A percentile compares a stretch with the other conserved stretches of the same genome.
These are phyloP conservation scores for Acrocyrtus sp. DNA, from an alignment of 2,888 invertebrate species.

Conservation along the genomic window DNA sequence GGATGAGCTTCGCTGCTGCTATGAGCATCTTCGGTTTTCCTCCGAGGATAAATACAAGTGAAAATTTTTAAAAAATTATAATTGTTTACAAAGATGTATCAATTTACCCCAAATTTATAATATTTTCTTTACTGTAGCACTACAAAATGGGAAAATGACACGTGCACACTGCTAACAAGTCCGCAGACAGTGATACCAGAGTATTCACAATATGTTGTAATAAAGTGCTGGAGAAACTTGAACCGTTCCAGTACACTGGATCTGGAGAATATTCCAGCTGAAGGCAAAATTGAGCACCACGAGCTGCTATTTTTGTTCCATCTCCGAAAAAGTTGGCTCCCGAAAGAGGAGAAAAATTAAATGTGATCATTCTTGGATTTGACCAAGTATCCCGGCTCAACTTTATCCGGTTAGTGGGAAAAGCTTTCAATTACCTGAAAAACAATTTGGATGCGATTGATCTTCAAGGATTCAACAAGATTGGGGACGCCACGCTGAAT, in stretches of 20 bases:
- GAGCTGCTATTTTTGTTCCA: conserved; percentile 21
- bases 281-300: not conserved
- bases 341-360: too few species aligned
- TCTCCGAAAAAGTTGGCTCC: not conserved
- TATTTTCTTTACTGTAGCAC: not conserved
- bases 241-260: too few species aligned
- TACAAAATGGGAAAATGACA: not conserved
- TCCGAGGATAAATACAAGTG: not conserved
- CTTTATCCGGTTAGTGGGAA: conserved; percentile 65
- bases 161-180: conserved; percentile 1
- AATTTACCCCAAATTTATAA: too few species aligned
- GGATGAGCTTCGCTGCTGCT: conserved; percentile 4
- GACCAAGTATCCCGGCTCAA: conserved; percentile 66
- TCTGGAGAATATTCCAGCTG: not conserved
- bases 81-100: too few species aligned
- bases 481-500: conserved; percentile 69
- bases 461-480: conserved; percentile 65
- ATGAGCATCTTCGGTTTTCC: conserved; percentile 7
- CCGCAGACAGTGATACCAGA: conserved; percentile 3
- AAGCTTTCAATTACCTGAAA: conserved; percentile 63
- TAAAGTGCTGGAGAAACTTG: not conserved
- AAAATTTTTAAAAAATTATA: not conserved
- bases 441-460: conserved; percentile 64
- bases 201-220: not conserved
- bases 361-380: conserved; percentile 66